Evolutionary conservation across 2,797 vertebrate genomes (phyloP).

Genomic region (Chaetophractus vellerosus): DNA sequence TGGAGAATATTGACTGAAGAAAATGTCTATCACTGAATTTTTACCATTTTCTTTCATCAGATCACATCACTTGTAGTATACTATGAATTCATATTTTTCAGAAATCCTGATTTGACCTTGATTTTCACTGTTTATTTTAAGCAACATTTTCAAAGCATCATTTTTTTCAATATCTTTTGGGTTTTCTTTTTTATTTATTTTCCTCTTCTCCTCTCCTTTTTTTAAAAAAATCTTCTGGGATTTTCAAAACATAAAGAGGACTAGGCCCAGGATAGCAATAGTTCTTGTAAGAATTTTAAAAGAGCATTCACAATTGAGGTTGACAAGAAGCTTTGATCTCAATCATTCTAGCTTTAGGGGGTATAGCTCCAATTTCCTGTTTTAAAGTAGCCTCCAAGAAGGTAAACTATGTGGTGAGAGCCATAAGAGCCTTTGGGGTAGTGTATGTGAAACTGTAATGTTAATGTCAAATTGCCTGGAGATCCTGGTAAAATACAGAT

Average conservation of each 20-base stretch:
- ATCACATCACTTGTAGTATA: background rate
- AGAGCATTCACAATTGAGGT: background rate
- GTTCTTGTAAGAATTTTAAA: background rate
- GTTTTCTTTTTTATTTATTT: background rate
- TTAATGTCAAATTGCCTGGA: background rate
- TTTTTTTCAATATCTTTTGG: background rate
- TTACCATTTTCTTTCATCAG: background rate
- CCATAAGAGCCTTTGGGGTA: background rate
- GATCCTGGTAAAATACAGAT: background rate
- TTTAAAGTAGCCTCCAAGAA: background rate
- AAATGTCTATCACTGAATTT: background rate
- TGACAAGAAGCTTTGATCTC: background rate
- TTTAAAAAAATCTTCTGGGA: background rate
- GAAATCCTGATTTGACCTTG: background rate
- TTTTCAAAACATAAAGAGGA: background rate
- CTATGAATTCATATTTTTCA: background rate
- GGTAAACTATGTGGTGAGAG: background rate
- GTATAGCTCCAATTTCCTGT: background rate
- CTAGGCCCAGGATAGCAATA: background rate
- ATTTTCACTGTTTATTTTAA: background rate
- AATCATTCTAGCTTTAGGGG: background rate
- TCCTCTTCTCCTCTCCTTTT: fast-evolving
- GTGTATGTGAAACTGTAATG: background rate
- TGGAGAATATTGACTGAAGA: background rate
- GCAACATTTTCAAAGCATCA: background rate